Evolutionary conservation across 2,113 vertebrate genomes (phyloP), one percentile per base, ranked within the genome.

Genomic region (Phaethon lepturus): DNA sequence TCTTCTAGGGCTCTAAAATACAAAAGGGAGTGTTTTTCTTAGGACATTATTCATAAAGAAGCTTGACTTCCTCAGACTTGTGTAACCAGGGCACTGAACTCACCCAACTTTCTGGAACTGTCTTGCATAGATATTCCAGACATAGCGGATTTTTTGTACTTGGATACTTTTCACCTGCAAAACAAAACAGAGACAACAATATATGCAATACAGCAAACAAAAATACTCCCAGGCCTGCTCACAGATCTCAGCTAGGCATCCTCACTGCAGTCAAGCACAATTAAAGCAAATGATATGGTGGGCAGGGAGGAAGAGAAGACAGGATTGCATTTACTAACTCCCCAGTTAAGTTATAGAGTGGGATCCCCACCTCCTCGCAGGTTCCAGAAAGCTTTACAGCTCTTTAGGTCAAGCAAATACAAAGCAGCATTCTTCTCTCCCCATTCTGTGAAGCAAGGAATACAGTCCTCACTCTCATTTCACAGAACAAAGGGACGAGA

Each of bases 51-150:
- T 86, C 45, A 71, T 73, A 52, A 79, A 86, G 71, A 47, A 53
- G 13, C 6, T 67, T 81, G 52, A 67, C 50, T 72, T 79, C 49
- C 68, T 83, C 47, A n/a, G 13, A 69, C 24, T 67, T 63, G 28
- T 63, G 22, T 16, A 85, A 85, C 23, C 33, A 25, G 17, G 22
- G 35, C 33, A 74, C 13, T 49, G 55, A 92, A 98, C 98, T 98
- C 97, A 99, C 98, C 98, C 98, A 69, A 93, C 90, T 93, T 98
- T 98, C 90, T 98, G 97, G 75, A 99, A 99, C 42, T 95, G 74
- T 52, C 97, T 98, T 94, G 95, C 97, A 42, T 53, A 87, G 66
- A 95, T 88, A 94, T 99, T 97, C 98, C 98, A 99, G 89, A 98
- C 95, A 67, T 98, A 98, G 38, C 97, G 96, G 93, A 98, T 97